Conservation (phyloP, 2,113 vertebrate genomes). For the Vicugna pacos region DNA sequence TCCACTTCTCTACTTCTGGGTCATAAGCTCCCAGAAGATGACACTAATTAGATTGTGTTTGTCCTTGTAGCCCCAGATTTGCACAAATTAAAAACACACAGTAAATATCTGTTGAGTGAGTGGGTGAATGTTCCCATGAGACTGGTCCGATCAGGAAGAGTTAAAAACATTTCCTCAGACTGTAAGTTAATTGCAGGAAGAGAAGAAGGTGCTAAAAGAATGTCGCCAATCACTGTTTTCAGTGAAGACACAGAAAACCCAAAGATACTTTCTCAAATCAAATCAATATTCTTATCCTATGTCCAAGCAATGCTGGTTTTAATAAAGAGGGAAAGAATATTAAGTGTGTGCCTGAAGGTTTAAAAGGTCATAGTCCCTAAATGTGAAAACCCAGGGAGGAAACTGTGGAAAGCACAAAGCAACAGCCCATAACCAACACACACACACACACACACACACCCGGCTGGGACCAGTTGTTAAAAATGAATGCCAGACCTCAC, state of each 20-base stretch:
- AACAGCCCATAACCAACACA: background rate
- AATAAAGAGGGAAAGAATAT: background rate
- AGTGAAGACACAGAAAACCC: background rate
- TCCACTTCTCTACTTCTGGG: background rate
- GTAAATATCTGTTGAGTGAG: background rate
- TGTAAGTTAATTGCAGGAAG: background rate
- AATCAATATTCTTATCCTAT: background rate
- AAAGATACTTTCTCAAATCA: conserved; percentile 9
- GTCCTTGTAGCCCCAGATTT: background rate
- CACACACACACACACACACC: background rate
- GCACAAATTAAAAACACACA: background rate
- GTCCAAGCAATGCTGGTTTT: background rate
- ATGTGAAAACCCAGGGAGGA: background rate
- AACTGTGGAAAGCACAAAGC: background rate
- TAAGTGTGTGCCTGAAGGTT: background rate
- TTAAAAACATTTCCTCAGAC: background rate
- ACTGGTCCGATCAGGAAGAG: background rate
- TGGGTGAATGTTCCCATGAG: background rate
- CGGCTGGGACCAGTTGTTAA: conserved; percentile 3
- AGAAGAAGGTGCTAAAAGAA: background rate
- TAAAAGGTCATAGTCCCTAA: background rate
- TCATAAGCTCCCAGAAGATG: background rate
- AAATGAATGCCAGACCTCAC: conserved; percentile 71
- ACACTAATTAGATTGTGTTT: background rate
- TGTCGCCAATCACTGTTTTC: background rate